phyloP scores from a whole-genome alignment of 2,113 vertebrate species.

The Vanacampus margaritifer region DNA sequence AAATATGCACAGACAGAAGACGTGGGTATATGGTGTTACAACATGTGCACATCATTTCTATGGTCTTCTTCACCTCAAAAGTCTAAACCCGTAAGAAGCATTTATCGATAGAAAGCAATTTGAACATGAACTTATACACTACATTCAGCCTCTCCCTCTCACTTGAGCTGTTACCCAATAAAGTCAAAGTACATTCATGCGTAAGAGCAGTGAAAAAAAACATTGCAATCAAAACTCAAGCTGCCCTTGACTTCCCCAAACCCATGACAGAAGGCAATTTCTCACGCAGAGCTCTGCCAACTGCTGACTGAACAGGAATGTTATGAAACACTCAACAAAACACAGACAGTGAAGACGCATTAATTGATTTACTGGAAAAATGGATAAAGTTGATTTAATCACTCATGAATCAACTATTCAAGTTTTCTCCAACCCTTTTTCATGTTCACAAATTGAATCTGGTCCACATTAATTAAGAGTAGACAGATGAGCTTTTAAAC shows the following conservation, averaged over 20 bases:
- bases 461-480: not conserved
- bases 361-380: constrained; percentile 1
- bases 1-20: constrained; percentile 1
- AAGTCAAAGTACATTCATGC: constrained; percentile 7
- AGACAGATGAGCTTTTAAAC: not conserved
- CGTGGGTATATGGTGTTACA: not conserved
- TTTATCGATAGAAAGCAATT: not conserved
- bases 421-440: constrained; percentile 2
- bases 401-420: constrained; percentile 22
- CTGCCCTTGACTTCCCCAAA: constrained; percentile 8
- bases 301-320: constrained; percentile 4
- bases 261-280: constrained; percentile 3
- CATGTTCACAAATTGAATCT: not conserved
- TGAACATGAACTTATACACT: not conserved
- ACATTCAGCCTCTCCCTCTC: not conserved
- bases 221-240: constrained; percentile 7
- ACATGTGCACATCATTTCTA: constrained; percentile 2
- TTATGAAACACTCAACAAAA: constrained; percentile 15
- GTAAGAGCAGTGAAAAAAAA: constrained; percentile 13
- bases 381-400: constrained; percentile 14
- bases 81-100: not conserved
- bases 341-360: not conserved
- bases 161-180: constrained; percentile 17
- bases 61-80: not conserved
- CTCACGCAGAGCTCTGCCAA: not conserved